These are phyloP conservation scores for Dendropsophus ebraccatus DNA, from an alignment of 2,113 vertebrate species.

Conservation along the genomic window DNA sequence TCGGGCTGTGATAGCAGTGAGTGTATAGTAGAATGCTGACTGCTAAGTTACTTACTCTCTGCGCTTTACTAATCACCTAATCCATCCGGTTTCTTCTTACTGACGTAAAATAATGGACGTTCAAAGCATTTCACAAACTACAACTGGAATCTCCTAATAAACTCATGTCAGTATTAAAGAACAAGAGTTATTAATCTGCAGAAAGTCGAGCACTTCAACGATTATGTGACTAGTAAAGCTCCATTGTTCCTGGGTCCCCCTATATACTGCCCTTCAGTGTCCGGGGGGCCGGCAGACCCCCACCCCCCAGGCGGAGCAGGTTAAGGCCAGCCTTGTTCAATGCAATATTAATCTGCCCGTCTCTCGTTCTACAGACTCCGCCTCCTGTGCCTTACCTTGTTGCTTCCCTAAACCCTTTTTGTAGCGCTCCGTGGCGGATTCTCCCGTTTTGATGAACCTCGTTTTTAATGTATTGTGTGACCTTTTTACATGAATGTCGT, in stretches of 20 bases:
- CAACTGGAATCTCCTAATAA: slow-evolving; percentile 78
- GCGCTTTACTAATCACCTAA: slow-evolving; percentile 94
- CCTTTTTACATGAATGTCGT: slow-evolving; percentile 72
- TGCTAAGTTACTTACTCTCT: slow-evolving; percentile 84
- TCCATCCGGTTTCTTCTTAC: slow-evolving; percentile 84
- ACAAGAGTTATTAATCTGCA: slow-evolving; percentile 73
- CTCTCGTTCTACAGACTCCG: slow-evolving; percentile 74
- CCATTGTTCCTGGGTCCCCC: slow-evolving; percentile 73
- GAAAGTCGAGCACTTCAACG: slow-evolving; percentile 81
- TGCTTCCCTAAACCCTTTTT: slow-evolving; percentile 78
- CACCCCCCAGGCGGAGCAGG: slow-evolving; percentile 75
- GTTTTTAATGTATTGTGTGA: slow-evolving; percentile 74
- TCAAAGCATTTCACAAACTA: slow-evolving; percentile 81
- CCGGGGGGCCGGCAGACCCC: slow-evolving; percentile 53
- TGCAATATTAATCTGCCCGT: slow-evolving; percentile 82
- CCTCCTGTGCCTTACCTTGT: slow-evolving; percentile 94
- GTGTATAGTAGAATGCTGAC: slow-evolving; percentile 84
- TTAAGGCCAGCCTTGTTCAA: slow-evolving; percentile 80
- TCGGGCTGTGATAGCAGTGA: no score
- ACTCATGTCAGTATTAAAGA: slow-evolving; percentile 81
- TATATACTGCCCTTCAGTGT: slow-evolving; percentile 44
- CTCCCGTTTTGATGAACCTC: slow-evolving; percentile 87
- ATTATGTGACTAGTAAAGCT: slow-evolving; percentile 91
- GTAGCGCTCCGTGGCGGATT: slow-evolving; percentile 81
- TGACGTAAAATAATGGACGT: slow-evolving; percentile 77